Base-by-base conservation (phyloP, 2,888 invertebrate species). In the Limnephilus lunatus region DNA sequence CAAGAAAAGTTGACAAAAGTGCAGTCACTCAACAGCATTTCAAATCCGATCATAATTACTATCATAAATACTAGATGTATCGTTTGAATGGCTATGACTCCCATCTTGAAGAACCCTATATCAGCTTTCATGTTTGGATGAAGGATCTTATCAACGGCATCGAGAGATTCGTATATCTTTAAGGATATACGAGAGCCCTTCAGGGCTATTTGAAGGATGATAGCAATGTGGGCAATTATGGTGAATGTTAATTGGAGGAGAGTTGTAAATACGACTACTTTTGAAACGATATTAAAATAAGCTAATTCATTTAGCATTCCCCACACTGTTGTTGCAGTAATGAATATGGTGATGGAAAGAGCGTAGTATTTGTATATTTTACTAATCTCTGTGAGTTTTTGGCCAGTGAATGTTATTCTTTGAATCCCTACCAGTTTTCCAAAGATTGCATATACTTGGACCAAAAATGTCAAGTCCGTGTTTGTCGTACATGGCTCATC, bases 351-450 rank as follows among this genome's bases (percentile, higher is more conserved):
- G 30, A 91, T 9, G 3, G 89, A 11, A 25, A 68, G 7, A 86
- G 89, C 88, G 30, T 89, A 92, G 31, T 9, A 15, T 81, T 92
- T 92, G 68, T 91, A 89, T 5, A 85, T 30, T 81, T 44, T 91
- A 15, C 35, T 53, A 5, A 92, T 19, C 11, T 80, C 31, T 3
- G 44, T 15, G 15, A 87, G 53, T 81, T 91, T 86, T 1, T 85
- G 81, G 14, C 81, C 81, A 30, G 81, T 80, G 25, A 68, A 35
- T 32, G 32, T 44, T 25, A 91, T 48, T 31, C 53, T 92, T 83
- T 91, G 92, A 3, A 88, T 32, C 44, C 92, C 92, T 30, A 89
- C 32, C 44, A 89, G 3, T 91, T 91, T 89, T 4, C 82, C 81
- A 81, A 85, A 44, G 11, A 92, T n/a, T 15, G 53, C 31, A 12